Base-by-base conservation (phyloP, 1,140 invertebrate species). In the Thaumetopoea pityocampa region DNA sequence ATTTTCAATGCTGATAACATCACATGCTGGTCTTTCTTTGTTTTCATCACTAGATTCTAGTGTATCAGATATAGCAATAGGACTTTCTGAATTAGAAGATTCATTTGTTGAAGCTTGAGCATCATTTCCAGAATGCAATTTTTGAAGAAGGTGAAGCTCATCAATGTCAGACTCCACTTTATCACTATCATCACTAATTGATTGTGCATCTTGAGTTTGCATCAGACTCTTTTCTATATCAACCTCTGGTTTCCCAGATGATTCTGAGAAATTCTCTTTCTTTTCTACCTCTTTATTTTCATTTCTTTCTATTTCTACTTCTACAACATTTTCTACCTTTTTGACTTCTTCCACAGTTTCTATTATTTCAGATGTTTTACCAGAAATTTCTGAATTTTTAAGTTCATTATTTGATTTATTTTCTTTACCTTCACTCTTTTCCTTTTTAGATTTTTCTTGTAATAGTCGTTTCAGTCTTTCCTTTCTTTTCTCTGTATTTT, bases 1-100 rank as follows among this genome's bases (percentile, higher is more conserved):
- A 48, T 83, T 68, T 67, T 79, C 77, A 41, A 81, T 76, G 33
- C 79, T 81, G 17, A 83, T 78, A 4, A 83, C 57, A 42, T 79
- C 69, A 55, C 27, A 34, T 5, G 12, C 9, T 50, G 28, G n/a
- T n/a, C n/a, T n/a, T 33, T 52, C 57, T 27, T 42, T 51, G 44
- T 40, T 49, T 14, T 61, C 55, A 36, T 33, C 34, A 15, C 51
- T 53, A 15, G 67, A 67, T 10, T 61, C 61, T n/a, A 63, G 42
- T 5, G 67, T 68, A 37, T 79, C 76, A 10, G 74, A 77, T 19
- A 77, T 67, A 28, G 64, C 63, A 37, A 79, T 72, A 7, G 60
- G 61, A 1, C 59, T 53, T 10, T 72, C 76, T 17, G 62, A 66
- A 45, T 66, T 67, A 4, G 69, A 70, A 7, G 67, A 66, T 5